A percentile compares a stretch with the other conserved stretches of the same genome.
Conservation (phyloP, 1,140 invertebrate genomes). For the Manduca sexta region DNA sequence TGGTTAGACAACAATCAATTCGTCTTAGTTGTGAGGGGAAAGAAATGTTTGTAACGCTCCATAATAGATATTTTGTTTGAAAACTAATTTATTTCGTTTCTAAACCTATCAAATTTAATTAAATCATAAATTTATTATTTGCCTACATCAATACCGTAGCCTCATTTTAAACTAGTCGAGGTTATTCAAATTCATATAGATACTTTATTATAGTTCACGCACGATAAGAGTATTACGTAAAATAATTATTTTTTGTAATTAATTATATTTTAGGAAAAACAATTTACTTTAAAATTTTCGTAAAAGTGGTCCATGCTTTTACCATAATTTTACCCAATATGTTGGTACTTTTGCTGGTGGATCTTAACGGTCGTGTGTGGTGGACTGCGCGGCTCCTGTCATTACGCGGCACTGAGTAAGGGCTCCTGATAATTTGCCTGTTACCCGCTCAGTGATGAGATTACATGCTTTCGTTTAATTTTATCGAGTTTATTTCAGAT, state of each 20-base stretch:
- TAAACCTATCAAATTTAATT: too few species aligned
- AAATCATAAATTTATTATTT: neutral
- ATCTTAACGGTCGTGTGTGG: conserved; percentile 27
- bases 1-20: neutral
- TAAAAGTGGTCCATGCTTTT: too few species aligned
- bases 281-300: too few species aligned
- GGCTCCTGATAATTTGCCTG: conserved; percentile 58
- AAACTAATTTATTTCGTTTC: too few species aligned
- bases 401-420: conserved; percentile 46
- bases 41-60: too few species aligned
- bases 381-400: conserved; percentile 40
- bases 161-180: too few species aligned
- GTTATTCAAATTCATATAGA: too few species aligned
- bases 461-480: too few species aligned
- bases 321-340: neutral
- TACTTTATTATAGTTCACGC: too few species aligned
- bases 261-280: too few species aligned
- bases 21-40: conserved; percentile 1
- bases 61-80: neutral
- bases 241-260: too few species aligned
- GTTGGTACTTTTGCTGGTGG: neutral
- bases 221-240: neutral
- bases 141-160: neutral
- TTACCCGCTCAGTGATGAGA: conserved; percentile 11
- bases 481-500: too few species aligned